A percentile compares a stretch with the other conserved stretches of the same genome.
Evolutionary conservation across 1,140 invertebrate species (phyloP).

Genomic region (Dinothrombium tinctorium): DNA sequence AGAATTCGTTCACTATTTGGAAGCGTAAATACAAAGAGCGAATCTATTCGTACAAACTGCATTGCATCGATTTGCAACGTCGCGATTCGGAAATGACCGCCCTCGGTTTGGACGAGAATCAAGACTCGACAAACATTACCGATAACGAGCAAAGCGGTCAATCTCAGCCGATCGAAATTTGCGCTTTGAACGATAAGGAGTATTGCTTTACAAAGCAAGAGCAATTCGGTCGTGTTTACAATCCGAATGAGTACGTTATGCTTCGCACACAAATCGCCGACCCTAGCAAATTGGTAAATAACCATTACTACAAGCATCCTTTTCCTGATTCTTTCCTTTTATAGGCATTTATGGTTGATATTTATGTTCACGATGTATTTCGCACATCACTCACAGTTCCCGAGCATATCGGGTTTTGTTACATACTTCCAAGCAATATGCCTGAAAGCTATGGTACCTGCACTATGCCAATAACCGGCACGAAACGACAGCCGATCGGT

Average conservation of each 20-base stretch:
- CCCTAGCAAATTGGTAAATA: slow-evolving; percentile 39
- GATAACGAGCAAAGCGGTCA: background rate
- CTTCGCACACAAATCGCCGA: slow-evolving; percentile 52
- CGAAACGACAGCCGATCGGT: slow-evolving; percentile 57
- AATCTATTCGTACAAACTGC: slow-evolving; percentile 17
- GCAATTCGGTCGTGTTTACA: slow-evolving; percentile 52
- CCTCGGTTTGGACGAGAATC: background rate
- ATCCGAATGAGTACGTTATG: slow-evolving; percentile 44
- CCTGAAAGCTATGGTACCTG: slow-evolving; percentile 48
- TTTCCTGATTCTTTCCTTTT: slow-evolving; percentile 5
- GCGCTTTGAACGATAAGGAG: slow-evolving; percentile 33
- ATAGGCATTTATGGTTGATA: slow-evolving; percentile 39
- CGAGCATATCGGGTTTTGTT: slow-evolving; percentile 70
- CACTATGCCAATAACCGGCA: slow-evolving; percentile 57
- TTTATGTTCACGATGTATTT: slow-evolving; percentile 29
- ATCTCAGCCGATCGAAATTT: slow-evolving; percentile 9
- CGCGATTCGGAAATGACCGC: background rate
- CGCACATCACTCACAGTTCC: slow-evolving; percentile 21
- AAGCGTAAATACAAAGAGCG: slow-evolving; percentile 33
- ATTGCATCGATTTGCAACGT: slow-evolving; percentile 31
- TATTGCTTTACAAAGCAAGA: slow-evolving; percentile 40
- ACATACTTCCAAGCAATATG: slow-evolving; percentile 44
- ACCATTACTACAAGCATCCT: slow-evolving; percentile 3
- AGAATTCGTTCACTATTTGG: slow-evolving; percentile 55
- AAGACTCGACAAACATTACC: background rate